Base-by-base conservation (phyloP, 1,140 invertebrate species). In the Drosophila hydei region DNA sequence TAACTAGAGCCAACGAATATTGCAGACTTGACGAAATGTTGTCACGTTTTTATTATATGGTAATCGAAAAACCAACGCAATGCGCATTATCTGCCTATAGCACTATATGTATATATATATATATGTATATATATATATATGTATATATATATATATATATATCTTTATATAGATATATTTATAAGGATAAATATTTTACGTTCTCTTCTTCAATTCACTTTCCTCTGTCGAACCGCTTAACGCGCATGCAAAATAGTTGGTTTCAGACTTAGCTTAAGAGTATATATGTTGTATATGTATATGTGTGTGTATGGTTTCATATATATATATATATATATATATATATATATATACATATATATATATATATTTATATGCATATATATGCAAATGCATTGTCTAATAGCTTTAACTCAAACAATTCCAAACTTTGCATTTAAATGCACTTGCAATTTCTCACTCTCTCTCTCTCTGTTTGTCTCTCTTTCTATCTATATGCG, bases 401-500 rank as follows among this genome's bases (percentile, higher is more conserved):
- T 25, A 25, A 36, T 62, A 62, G 25, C 30, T 47, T 54, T 42
- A 40, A 42, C 23, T 38, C 33, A 55, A 70, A 64, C 43, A 50
- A 64, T 70, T 70, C 67, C 60, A 23, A 38, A 50, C 54, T 64
- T 33, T 33, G 67, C 60, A 70, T 70, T 70, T 70, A 70, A 63
- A 42, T 27, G 40, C 8, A 6, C 19, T 61, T 33, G 30, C 30
- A 33, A 33, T 23, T 23, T 23, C 9, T 12, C 30, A 3, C 12
- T 42, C 21, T 27, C 12, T 38, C 19, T 27, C 27, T 50, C 36
- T 61, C 12, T 27, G 30, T 64, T 40, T 19, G 3, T 48, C 43
- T 25, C 30, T 11, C 30, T 33, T 33, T 33, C 30, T 33, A 33
- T 12, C 11, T 33, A 33, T 23, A 33, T 33, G n/a, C n/a, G n/a